These are phyloP conservation scores for Ibycter americanus DNA, from an alignment of 2,797 vertebrate genomes.

Conservation along the genomic window DNA sequence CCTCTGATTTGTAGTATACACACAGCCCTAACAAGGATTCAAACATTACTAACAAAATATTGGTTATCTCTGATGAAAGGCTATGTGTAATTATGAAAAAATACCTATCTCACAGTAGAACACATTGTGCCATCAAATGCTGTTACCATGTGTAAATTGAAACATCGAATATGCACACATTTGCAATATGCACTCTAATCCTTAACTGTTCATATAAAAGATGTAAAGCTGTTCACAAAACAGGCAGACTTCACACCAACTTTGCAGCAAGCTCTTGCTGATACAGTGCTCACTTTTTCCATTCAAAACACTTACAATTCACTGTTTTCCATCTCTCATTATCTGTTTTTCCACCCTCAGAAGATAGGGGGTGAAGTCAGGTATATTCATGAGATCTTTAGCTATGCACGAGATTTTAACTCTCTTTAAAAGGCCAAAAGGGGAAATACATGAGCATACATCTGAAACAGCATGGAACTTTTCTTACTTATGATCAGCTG, in stretches of 20 bases:
- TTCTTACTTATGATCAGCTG: not conserved
- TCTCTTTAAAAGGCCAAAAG: not conserved
- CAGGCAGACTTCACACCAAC: not conserved
- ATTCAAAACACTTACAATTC: not conserved
- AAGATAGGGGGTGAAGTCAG: not conserved
- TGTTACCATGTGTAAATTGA: not conserved
- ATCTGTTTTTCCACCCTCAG: not conserved
- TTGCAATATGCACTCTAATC: not conserved
- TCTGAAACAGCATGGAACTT: not conserved
- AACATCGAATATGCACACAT: not conserved
- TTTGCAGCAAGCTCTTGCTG: not conserved
- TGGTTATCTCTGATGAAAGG: not conserved
- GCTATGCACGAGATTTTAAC: not conserved
- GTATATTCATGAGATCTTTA: not conserved
- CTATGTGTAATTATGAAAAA: not conserved
- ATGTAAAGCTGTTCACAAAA: not conserved
- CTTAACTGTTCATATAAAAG: not conserved
- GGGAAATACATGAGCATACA: not conserved
- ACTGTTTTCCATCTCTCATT: not conserved
- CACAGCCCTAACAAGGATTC: not conserved
- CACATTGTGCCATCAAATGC: not conserved
- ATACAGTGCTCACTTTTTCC: not conserved
- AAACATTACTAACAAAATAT: not conserved
- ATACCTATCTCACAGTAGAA: not conserved
- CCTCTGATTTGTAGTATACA: not conserved